Evolutionary conservation across 2,113 vertebrate species (phyloP).

Genomic region (Cheirogaleus medius): DNA sequence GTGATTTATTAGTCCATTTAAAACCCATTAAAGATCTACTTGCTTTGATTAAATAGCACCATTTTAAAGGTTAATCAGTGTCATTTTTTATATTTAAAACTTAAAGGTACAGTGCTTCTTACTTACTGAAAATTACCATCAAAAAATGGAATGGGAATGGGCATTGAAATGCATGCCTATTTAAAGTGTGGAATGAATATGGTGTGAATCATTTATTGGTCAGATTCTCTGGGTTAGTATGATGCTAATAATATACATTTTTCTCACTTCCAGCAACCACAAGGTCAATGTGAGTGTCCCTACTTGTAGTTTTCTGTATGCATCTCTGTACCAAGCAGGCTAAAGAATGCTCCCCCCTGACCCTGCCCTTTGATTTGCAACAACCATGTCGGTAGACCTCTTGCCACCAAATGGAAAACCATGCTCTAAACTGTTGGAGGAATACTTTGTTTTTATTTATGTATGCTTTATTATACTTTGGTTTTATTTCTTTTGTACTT

Average conservation of each 20-base stretch:
- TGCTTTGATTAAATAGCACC: constrained; percentile 82
- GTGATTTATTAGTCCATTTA: constrained; percentile 85
- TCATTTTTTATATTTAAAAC: constrained; percentile 80
- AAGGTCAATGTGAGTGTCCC: constrained; percentile 41
- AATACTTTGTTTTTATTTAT: background rate
- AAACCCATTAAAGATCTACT: constrained; percentile 84
- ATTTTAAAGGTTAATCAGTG: constrained; percentile 83
- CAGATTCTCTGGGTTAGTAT: constrained; percentile 62
- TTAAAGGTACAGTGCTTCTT: constrained; percentile 76
- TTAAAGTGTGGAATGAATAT: constrained; percentile 53
- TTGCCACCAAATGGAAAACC: background rate
- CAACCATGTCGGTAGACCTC: background rate
- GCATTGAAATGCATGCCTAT: background rate
- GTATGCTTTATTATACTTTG: background rate
- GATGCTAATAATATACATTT: constrained; percentile 64
- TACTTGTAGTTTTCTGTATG: background rate
- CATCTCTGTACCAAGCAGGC: background rate
- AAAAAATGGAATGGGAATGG: background rate
- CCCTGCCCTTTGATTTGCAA: background rate
- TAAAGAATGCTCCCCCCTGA: background rate
- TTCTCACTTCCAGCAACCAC: constrained; percentile 54
- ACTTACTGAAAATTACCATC: constrained; percentile 62
- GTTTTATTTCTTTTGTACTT: background rate
- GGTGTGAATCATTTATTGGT: constrained; percentile 49
- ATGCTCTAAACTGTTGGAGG: background rate